These are phyloP conservation scores for Oreochromis tanganicae DNA, from an alignment of 2,113 vertebrate genomes.

Conservation along the genomic window DNA sequence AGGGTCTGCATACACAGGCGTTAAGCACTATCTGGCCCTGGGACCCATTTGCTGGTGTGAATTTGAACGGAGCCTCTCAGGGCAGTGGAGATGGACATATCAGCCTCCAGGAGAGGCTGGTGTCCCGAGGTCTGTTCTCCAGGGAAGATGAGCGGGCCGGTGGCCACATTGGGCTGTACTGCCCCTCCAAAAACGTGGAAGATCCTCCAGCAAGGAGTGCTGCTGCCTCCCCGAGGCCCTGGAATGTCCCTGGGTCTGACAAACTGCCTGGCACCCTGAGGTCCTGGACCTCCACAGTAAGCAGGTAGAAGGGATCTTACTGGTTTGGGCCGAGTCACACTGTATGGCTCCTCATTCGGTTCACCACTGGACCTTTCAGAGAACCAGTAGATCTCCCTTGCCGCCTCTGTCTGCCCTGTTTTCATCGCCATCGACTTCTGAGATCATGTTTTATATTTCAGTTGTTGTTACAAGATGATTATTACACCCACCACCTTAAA, in stretches of 20 bases:
- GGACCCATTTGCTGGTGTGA: slow-evolving; percentile 58
- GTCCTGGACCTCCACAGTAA: slow-evolving; percentile 85
- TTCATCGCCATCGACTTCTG: slow-evolving; percentile 47
- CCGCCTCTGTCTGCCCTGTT: slow-evolving; percentile 20
- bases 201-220: slow-evolving; percentile 74
- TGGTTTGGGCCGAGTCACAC: slow-evolving; percentile 29
- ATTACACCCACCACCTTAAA: slow-evolving; percentile 80
- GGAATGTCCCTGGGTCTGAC: slow-evolving; percentile 87
- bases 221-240: slow-evolving; percentile 82
- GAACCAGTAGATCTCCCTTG: neutral
- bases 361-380: slow-evolving; percentile 57
- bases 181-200: slow-evolving; percentile 65
- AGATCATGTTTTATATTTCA: slow-evolving; percentile 66
- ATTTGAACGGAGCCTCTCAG: slow-evolving; percentile 69
- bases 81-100: slow-evolving; percentile 57
- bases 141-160: slow-evolving; percentile 70
- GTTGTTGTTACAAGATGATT: slow-evolving; percentile 80
- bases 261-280: slow-evolving; percentile 83
- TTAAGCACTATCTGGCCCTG: slow-evolving; percentile 50
- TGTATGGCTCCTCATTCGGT: slow-evolving; percentile 17
- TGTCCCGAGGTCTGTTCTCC: slow-evolving; percentile 66
- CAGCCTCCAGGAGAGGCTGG: slow-evolving; percentile 74
- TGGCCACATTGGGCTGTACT: slow-evolving; percentile 71
- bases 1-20: slow-evolving; percentile 62
- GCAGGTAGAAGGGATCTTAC: slow-evolving; percentile 74